A percentile compares a stretch with the other conserved stretches of the same genome.
phyloP scores from a whole-genome alignment of 2,113 vertebrate species.

The Bos taurus region DNA sequence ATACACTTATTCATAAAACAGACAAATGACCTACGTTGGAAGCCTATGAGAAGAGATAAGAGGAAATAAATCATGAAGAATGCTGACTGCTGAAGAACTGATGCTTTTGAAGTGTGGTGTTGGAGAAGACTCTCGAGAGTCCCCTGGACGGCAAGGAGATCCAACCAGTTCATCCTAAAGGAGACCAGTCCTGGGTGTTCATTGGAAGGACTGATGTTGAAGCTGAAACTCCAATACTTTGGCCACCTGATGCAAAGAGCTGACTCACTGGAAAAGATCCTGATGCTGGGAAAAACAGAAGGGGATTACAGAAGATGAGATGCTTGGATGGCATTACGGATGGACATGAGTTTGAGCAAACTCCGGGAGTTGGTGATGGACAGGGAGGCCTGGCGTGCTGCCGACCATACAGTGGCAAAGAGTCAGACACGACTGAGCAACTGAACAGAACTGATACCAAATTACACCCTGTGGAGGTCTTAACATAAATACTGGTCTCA shows the following conservation, averaged over 20 bases:
- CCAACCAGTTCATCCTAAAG: not conserved
- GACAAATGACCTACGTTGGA: not conserved
- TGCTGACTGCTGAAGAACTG: accelerated
- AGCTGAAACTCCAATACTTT: not conserved
- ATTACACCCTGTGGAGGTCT: not conserved
- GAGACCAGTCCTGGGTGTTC: not conserved
- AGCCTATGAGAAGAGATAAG: not conserved
- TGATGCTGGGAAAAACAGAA: not conserved
- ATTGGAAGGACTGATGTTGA: not conserved
- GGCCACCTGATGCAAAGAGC: not conserved
- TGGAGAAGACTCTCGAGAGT: not conserved
- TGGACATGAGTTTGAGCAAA: not conserved
- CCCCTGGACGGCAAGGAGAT: not conserved
- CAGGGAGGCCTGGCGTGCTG: not conserved
- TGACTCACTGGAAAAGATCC: not conserved
- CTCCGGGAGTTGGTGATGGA: not conserved
- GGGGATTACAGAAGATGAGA: not conserved
- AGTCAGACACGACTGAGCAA: not conserved
- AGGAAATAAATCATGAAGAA: not conserved
- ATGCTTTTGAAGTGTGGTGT: not conserved
- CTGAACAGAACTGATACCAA: not conserved
- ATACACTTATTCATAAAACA: not conserved
- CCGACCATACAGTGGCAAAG: accelerated
- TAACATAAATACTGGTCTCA: not conserved
- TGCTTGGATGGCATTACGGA: not conserved